Conservation (phyloP, 2,113 vertebrate genomes). For the Sus scrofa region T2T-Sscrofa CM000812.6:11159001-11159500, state of each 20-base stretch:
- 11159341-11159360: slow-evolving; percentile 57
- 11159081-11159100: background rate
- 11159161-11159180: slow-evolving; percentile 11
- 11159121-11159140: background rate
- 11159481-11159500: background rate
- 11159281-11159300: slow-evolving; percentile 45
- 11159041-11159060: background rate
- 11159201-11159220: slow-evolving; percentile 8
- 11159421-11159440: background rate
- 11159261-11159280: slow-evolving; percentile 32
- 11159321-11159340: slow-evolving; percentile 60
- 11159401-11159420: background rate
- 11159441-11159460: slow-evolving; percentile 1
- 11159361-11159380: background rate
- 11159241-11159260: background rate
- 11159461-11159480: background rate
- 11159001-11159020: background rate
- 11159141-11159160: background rate
- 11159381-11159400: slow-evolving; percentile 24
- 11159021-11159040: background rate
- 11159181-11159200: slow-evolving; percentile 33
- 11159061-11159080: background rate
- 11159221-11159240: background rate
- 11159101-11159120: background rate
- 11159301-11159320: slow-evolving; percentile 62